phyloP scores from a whole-genome alignment of 2,113 vertebrate genomes.

The Eudorcas thomsonii region DNA sequence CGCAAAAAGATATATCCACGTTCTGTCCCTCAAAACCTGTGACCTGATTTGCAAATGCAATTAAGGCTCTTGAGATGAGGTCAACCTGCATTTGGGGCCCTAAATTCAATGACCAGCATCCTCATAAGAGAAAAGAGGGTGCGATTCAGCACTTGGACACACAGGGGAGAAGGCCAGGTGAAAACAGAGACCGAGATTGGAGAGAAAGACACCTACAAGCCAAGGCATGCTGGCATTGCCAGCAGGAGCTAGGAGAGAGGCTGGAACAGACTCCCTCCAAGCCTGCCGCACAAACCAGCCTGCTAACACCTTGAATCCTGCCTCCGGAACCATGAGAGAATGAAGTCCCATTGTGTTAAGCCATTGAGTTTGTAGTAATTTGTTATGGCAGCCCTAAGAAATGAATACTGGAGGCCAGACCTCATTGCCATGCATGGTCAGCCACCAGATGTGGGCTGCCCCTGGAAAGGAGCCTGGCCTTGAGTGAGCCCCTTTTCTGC shows the following conservation, averaged over 20 bases:
- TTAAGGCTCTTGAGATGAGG: neutral
- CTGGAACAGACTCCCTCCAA: neutral
- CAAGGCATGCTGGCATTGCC: neutral
- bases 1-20: fast-evolving
- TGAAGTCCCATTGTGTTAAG: neutral
- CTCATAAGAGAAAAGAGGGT: neutral
- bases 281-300: neutral
- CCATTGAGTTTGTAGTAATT: neutral
- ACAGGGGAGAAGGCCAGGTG: neutral
- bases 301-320: neutral
- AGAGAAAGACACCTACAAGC: neutral
- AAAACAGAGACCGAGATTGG: neutral
- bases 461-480: neutral
- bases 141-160: neutral
- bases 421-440: neutral
- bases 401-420: neutral
- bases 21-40: neutral
- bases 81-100: neutral
- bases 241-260: neutral
- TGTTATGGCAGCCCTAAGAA: neutral
- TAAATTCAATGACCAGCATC: neutral
- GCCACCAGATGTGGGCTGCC: neutral
- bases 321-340: neutral
- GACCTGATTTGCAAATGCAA: neutral
- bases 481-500: neutral